phyloP scores from a whole-genome alignment of 1,140 invertebrate genomes.

The Drosophila lowei region DNA sequence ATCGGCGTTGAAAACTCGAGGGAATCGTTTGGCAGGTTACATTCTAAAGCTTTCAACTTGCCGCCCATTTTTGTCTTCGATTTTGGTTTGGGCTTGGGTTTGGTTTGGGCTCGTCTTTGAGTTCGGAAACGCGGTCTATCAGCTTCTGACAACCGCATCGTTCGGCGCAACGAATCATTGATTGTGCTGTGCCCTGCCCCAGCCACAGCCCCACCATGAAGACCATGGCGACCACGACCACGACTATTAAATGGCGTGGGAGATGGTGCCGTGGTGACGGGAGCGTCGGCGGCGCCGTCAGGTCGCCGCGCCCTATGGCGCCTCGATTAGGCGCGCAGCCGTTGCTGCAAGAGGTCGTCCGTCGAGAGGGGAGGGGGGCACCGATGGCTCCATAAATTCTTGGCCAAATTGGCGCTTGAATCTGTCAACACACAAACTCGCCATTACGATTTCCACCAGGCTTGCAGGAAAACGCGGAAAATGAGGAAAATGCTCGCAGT shows the following conservation, averaged over 20 bases:
- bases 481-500: conserved; percentile 1
- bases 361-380: not conserved
- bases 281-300: conserved; percentile 75
- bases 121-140: conserved; percentile 50
- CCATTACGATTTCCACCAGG: conserved; percentile 76
- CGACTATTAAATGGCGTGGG: conserved; percentile 42
- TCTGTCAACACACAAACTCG: conserved; percentile 79
- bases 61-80: conserved; percentile 23
- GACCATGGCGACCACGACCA: conserved; percentile 17
- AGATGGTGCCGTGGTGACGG: conserved; percentile 16
- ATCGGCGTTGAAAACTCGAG: conserved; percentile 10
- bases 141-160: conserved; percentile 71
- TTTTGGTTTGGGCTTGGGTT: conserved; percentile 19
- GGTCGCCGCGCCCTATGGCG: conserved; percentile 75
- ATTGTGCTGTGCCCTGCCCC: conserved; percentile 52
- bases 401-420: conserved; percentile 66
- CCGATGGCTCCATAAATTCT: not conserved
- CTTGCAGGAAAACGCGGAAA: conserved; percentile 39
- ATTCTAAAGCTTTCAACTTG: conserved; percentile 13
- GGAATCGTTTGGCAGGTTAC: conserved; percentile 37
- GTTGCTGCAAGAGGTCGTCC: conserved; percentile 3
- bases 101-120: conserved; percentile 25
- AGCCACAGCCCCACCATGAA: not conserved
- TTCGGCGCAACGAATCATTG: conserved; percentile 69
- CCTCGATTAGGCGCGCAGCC: conserved; percentile 75